Evolutionary conservation across 2,113 vertebrate genomes (phyloP), one percentile per base, ranked within the genome.

Genomic region (Myxocyprinus asiaticus): DNA sequence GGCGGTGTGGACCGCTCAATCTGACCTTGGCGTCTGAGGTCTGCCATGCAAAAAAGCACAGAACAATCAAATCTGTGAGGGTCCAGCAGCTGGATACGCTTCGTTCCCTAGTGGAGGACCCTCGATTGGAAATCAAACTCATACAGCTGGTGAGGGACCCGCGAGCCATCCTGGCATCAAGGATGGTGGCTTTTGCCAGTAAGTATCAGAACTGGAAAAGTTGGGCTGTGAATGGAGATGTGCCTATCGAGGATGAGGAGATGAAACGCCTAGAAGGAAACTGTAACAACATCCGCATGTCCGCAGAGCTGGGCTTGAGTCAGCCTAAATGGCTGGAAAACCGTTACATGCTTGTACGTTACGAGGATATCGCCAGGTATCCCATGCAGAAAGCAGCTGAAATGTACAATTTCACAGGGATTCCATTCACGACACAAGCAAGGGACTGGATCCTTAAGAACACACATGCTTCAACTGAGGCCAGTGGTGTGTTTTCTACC

Each of bases 141-240:
- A 98, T 99, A 90, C 97, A 99, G 88, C 89, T 99, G 56, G 97
- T 99, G 33, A 91, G 97, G 45, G 97, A 99, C 82, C 97, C 97
- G 33, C 92, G 97, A 0, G 97, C 97, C 0, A 94, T 97, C 48
- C 89, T 98, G 85, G 97, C 96, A 0, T 99, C 97, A 0, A 95
- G 96, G 82, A 98, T 99, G 89, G 95, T 97, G 83, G 97, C 97
- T 17, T 98, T 98, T 79, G 94, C 96, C 0, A 91, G 91, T 55
- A 95, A 94, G 88, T 98, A 98, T 22, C 92, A 96, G 86, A 94
- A 91, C 45, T 98, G 95, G 97, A 97, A 97, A 90, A 90, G 94
- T 76, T 98, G 96, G 96, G 92, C 92, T 0, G 85, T 90, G 0
- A 93, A 94, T 74, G 96, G 95, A 0, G 93, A 94, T 63, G 93